These are phyloP conservation scores for Lathamus discolor DNA, from an alignment of 2,113 vertebrate species.

Conservation along the genomic window DNA sequence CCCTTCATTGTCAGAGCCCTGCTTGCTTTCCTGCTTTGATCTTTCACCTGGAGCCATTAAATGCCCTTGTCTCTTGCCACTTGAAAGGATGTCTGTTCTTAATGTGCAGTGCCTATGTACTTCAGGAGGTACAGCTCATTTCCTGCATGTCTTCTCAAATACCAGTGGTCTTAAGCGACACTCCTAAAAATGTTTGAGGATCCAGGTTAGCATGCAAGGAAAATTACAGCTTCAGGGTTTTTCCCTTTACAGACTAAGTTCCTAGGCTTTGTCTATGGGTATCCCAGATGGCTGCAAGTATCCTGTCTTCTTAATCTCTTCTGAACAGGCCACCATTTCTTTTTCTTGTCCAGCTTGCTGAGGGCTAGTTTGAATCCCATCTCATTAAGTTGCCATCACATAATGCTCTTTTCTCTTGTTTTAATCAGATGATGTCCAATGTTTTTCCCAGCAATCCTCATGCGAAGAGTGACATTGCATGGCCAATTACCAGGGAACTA, in stretches of 20 bases:
- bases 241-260: not conserved
- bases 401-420: not conserved
- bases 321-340: not conserved
- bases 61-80: not conserved
- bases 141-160: not conserved
- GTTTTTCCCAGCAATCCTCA: not conserved
- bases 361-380: not conserved
- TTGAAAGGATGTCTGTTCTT: not conserved
- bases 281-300: not conserved
- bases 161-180: not conserved
- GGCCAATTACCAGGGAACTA: not conserved
- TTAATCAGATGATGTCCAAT: not conserved
- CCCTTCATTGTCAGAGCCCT: not conserved
- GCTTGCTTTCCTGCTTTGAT: not conserved
- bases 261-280: not conserved
- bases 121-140: not conserved
- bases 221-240: not conserved
- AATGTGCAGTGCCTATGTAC: rapidly evolving
- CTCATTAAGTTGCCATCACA: not conserved
- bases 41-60: not conserved
- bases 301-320: not conserved
- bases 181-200: not conserved
- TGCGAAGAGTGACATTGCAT: not conserved
- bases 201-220: not conserved
- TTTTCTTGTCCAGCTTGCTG: not conserved